Percentiles rank a stretch among this genome's conserved stretches.
Evolutionary conservation across 1,140 invertebrate species (phyloP).

Genomic region (Aphelinus atriplicis): DNA sequence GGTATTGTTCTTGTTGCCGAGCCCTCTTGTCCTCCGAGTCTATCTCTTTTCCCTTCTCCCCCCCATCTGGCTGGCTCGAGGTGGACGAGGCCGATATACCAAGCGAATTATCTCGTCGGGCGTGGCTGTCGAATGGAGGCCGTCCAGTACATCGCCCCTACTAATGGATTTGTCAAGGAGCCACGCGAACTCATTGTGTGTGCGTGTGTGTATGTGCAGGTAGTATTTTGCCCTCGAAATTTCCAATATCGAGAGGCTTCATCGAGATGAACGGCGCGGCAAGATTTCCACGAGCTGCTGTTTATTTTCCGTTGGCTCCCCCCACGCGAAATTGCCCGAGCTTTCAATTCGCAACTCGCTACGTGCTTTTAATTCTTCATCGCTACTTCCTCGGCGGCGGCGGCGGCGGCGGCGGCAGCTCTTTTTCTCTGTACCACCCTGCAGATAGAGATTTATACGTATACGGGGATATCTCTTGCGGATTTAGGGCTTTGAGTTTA

Average conservation of each 20-base stretch:
- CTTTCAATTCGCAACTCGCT: constrained; percentile 29
- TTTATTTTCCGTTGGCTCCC: not conserved
- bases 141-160: constrained; percentile 29
- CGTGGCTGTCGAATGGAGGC: constrained; percentile 13
- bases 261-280: constrained; percentile 33
- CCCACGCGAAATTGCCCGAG: constrained; percentile 8
- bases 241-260: constrained; percentile 34
- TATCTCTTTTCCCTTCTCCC: not conserved
- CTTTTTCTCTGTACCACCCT: not conserved
- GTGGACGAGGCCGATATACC: constrained; percentile 28
- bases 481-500: too few relatives aligned
- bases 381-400: not conserved
- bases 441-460: constrained; percentile 1
- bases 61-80: not conserved
- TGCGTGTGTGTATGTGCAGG: too few relatives aligned
- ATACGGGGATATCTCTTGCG: too few relatives aligned
- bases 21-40: not conserved
- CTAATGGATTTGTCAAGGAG: constrained; percentile 42
- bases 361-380: constrained; percentile 22
- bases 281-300: constrained; percentile 20
- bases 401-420: not conserved
- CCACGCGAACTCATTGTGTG: too few relatives aligned
- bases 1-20: not conserved
- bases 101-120: constrained; percentile 39
- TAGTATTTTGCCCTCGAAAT: constrained; percentile 6